Base-by-base conservation (phyloP, 1,140 invertebrate species). In the Rhynchophorus ferrugineus region DNA sequence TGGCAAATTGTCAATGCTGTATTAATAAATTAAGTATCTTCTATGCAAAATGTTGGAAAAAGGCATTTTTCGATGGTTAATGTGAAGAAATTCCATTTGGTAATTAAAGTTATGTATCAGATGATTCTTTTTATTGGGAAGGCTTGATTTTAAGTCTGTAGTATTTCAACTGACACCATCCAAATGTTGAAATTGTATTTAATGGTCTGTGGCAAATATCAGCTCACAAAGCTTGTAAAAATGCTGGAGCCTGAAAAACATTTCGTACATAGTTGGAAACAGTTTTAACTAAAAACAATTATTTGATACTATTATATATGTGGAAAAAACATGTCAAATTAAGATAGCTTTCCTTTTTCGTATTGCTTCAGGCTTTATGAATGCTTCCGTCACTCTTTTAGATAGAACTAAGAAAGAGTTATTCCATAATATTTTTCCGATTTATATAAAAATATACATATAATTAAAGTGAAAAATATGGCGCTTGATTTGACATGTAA, bases 1-100 rank as follows among this genome's bases (percentile, higher is more conserved):
- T 48, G 45, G 45, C 45, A 48, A 48, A 48, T 48, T 48, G 45
- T 48, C 45, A 48, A 44, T 44, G 43, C 43, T 44, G 16, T 22
- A 48, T 48, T 48, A 48, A 37, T 48, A 37, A 37, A 48, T 37
- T 48, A 48, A 48, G 29, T 21, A 22, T 48, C 21, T 37, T 22
- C 29, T 18, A 29, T 33, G 45, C 9, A 18, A 18, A 48, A 37
- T 20, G 45, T 13, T 22, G 16, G 29, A 36, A 13, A 46, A 48
- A 29, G 24, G 24, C 24, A 29, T 29, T 29, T 34, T 19, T 19
- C 37, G 18, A 13, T 6, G 13, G 5, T 13, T 19, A 38, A 7
- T 7, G 5, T 6, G n/a, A 38, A 14, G 37, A 34, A n/a, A n/a
- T 34, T n/a, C 33, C n/a, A 34, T 34, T 8, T 34, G n/a, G 5